Evolutionary conservation across 2,113 vertebrate genomes (phyloP), one percentile per base, ranked within the genome.

Genomic region (Xiphorhynchus elegans): DNA sequence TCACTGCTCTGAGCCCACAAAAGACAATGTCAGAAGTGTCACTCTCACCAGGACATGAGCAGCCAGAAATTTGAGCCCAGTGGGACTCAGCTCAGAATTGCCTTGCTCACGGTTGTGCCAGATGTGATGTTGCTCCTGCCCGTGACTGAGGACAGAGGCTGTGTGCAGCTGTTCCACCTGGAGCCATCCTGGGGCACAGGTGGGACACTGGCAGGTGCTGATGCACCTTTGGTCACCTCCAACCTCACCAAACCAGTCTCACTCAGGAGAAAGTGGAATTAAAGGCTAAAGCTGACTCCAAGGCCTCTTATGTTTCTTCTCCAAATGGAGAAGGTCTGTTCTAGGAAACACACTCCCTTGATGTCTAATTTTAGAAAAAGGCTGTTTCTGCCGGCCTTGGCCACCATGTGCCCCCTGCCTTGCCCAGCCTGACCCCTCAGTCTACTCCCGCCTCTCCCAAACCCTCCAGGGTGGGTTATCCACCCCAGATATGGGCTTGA

Each of bases 151-250:
- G 40, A 50, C 28, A 7, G 8, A 40, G 44, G 14, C 11, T 20
- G 49, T 7, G 42, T 2, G 5, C 37, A 16, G 37, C 63, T 2
- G 1, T n/a, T 70, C 33, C 3, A 1, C 31, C 28, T 19, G 19
- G 29, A 64, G n/a, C 69, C 20, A 1, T 46, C 40, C 66, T 2
- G 6, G 35, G 67, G 19, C 0, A 2, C 66, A 21, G 17, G 29
- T 1, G 1, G 6, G 40, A 62, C n/a, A 20, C 66, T 56, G 64
- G 28, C 0, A 3, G 40, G 28, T 67, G 53, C 21, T 26, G 17
- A 15, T 17, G 17, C 21, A 58, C n/a, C 50, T 70, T 84, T 70
- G 14, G 31, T 29, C 66, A 42, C 46, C 33, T 58, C 66, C 21
- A 39, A 18, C 37, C 17, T 9, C 10, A 4, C 35, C 3, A 15